Conservation (phyloP, 2,113 vertebrate genomes). For the Ciconia stormi region DNA sequence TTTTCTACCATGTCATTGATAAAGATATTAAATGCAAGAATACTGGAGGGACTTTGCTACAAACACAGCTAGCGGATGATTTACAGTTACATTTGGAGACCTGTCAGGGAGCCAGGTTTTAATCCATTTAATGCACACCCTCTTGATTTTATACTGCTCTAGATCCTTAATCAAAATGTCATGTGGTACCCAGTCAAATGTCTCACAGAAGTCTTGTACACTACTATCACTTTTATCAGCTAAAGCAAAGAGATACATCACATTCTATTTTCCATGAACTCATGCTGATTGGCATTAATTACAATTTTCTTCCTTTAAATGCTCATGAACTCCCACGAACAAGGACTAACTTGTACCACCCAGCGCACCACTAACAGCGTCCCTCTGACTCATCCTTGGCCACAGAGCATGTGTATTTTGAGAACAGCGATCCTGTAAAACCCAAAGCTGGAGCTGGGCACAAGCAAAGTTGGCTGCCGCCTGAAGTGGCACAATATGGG, state of each 20-base stretch:
- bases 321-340: background rate
- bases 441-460: background rate
- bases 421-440: background rate
- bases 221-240: slow-evolving; percentile 48
- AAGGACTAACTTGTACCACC: slow-evolving; percentile 3
- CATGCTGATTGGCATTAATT: slow-evolving; percentile 45
- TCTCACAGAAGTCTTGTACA: background rate
- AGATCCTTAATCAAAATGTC: slow-evolving; percentile 64
- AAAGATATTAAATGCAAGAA: slow-evolving; percentile 52
- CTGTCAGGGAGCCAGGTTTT: slow-evolving; percentile 67
- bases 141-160: slow-evolving; percentile 57
- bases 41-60: slow-evolving; percentile 36
- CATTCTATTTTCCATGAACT: slow-evolving; percentile 46
- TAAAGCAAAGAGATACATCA: slow-evolving; percentile 26
- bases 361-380: background rate
- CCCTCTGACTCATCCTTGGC: background rate
- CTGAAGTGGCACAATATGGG: background rate
- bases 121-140: slow-evolving; percentile 53
- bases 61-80: slow-evolving; percentile 58
- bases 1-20: slow-evolving; percentile 50
- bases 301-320: slow-evolving; percentile 27
- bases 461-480: background rate
- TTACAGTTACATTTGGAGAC: slow-evolving; percentile 64
- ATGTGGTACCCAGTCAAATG: slow-evolving; percentile 32
- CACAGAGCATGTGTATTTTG: background rate